A percentile compares a stretch with the other conserved stretches of the same genome.
Evolutionary conservation across 1,140 invertebrate species (phyloP).

Genomic region (Brachionus rubens): DNA sequence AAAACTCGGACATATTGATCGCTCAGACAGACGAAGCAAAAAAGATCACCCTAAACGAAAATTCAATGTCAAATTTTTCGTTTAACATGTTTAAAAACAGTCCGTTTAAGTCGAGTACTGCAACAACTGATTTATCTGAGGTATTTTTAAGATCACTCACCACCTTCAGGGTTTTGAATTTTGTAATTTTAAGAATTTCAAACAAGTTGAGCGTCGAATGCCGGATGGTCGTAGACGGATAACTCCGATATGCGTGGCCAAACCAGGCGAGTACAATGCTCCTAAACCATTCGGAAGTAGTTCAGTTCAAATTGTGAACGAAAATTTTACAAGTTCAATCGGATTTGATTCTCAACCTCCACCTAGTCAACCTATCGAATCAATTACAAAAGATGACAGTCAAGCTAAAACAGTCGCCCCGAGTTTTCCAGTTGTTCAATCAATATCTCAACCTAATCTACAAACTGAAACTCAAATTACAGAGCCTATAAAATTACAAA

Average conservation of each 20-base stretch:
- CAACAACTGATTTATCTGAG: neutral
- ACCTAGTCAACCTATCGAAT: constrained; percentile 58
- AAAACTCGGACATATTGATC: constrained; percentile 42
- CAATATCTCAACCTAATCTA: too few relatives aligned
- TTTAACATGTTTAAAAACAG: neutral
- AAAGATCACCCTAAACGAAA: neutral
- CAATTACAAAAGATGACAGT: too few relatives aligned
- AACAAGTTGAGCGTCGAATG: constrained; percentile 90
- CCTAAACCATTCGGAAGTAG: constrained; percentile 51
- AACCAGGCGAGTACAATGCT: constrained; percentile 41
- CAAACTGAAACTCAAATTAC: neutral
- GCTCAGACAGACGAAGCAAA: constrained; percentile 12
- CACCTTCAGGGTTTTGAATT: neutral
- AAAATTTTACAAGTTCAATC: constrained; percentile 12
- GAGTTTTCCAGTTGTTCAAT: too few relatives aligned
- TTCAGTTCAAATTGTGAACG: neutral
- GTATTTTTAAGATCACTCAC: neutral
- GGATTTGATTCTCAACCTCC: constrained; percentile 61
- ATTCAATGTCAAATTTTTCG: constrained; percentile 36
- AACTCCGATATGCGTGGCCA: constrained; percentile 82
- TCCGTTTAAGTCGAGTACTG: neutral
- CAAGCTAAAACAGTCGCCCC: too few relatives aligned
- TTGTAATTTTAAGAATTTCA: constrained; percentile 51
- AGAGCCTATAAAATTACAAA: neutral
- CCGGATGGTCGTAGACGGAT: constrained; percentile 88